Evolutionary conservation across 1,140 invertebrate species (phyloP).

Genomic region (Apis cerana): DNA sequence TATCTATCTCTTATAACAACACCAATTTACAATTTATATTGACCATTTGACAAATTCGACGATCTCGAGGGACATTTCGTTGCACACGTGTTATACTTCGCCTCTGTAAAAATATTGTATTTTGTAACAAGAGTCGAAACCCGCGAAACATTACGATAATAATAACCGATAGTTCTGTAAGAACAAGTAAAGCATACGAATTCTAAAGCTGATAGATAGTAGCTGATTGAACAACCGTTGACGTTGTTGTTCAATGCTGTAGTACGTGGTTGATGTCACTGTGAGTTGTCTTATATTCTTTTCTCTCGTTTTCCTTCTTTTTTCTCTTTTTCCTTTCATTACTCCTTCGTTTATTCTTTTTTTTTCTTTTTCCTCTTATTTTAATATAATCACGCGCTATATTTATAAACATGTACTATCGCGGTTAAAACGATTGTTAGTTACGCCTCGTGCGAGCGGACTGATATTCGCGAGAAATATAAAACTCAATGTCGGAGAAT

Average conservation of each 20-base stretch:
- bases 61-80: conserved; percentile 36
- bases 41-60: neutral
- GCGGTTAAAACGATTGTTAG: conserved; percentile 40
- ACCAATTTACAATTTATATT: neutral
- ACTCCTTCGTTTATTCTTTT: neutral
- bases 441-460: conserved; percentile 23
- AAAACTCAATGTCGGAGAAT: conserved; percentile 53
- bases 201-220: conserved; percentile 79
- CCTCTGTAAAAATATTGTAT: conserved; percentile 63
- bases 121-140: conserved; percentile 64
- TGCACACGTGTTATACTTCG: conserved; percentile 38
- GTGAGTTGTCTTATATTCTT: conserved; percentile 48
- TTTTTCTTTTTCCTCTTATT: neutral
- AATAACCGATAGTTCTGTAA: conserved; percentile 70
- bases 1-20: no score
- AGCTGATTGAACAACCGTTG: conserved; percentile 72
- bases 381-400: conserved; percentile 36
- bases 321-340: neutral
- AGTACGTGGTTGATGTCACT: conserved; percentile 74
- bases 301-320: conserved; percentile 2
- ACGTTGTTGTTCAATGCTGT: conserved; percentile 71
- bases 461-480: conserved; percentile 30
- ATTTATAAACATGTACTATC: conserved; percentile 40
- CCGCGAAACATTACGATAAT: conserved; percentile 57
- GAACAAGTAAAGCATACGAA: conserved; percentile 80